Evolutionary conservation across 2,888 invertebrate species (phyloP).

Genomic region (Rhyacophila evoluta): DNA sequence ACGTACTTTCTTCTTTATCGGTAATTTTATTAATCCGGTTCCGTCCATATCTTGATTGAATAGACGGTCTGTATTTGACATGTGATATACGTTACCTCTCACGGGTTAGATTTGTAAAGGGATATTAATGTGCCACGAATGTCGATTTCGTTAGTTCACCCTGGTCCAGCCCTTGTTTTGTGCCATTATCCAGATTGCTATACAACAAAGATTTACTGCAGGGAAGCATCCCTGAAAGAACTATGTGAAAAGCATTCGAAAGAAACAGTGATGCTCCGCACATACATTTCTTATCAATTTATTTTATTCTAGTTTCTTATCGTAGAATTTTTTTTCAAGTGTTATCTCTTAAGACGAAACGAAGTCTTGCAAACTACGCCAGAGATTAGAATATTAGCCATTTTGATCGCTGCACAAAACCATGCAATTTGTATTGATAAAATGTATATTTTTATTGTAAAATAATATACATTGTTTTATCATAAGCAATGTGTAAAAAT

Average conservation of each 20-base stretch:
- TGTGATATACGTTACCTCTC: neutral
- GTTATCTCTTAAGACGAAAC: no score
- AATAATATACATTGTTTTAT: no score
- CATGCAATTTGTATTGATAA: no score
- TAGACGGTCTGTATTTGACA: neutral
- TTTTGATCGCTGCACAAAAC: no score
- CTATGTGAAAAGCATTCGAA: conserved; percentile 40
- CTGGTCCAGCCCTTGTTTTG: conserved; percentile 20
- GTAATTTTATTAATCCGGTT: neutral
- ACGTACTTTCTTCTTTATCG: no score
- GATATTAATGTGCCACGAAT: conserved; percentile 36
- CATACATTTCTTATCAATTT: neutral
- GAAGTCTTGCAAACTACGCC: no score
- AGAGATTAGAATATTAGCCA: no score
- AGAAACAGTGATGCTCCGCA: neutral
- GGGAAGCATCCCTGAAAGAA: conserved; percentile 35
- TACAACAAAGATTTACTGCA: conserved; percentile 53
- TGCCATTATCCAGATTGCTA: conserved; percentile 53
- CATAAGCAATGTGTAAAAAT: no score
- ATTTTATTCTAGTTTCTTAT: neutral
- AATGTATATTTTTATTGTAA: no score
- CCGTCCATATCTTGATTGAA: neutral
- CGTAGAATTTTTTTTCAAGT: no score
- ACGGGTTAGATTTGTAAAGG: neutral
- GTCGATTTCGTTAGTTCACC: neutral